Conservation (phyloP, 2,888 invertebrate species). For the Diarsia rubi region DNA sequence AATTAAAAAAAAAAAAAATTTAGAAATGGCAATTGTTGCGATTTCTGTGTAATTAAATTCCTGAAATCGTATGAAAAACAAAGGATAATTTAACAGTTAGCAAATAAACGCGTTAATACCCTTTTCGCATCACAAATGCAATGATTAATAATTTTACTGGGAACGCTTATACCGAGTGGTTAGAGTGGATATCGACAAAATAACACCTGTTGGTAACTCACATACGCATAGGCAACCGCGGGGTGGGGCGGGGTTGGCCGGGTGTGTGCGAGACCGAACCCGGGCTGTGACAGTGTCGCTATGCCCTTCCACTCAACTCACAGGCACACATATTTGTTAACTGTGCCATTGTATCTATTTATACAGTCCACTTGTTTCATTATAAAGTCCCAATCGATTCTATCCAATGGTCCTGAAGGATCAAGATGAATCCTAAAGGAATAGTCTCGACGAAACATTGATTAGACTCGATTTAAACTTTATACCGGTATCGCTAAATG, state of each 20-base stretch:
- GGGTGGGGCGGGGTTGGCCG: background rate
- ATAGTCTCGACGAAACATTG: background rate
- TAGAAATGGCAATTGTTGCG: background rate
- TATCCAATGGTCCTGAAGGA: background rate
- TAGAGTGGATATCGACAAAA: background rate
- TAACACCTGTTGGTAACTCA: background rate
- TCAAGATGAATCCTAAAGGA: background rate
- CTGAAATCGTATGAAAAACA: no score
- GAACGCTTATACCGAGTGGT: background rate
- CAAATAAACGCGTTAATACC: background rate
- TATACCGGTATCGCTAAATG: background rate
- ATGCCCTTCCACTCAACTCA: background rate
- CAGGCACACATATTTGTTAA: background rate
- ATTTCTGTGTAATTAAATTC: background rate
- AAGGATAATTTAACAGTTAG: background rate
- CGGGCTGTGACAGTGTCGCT: background rate
- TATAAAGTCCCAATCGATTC: background rate
- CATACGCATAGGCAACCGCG: background rate
- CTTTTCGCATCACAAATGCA: background rate
- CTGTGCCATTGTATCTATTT: background rate
- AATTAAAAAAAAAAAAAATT: no score
- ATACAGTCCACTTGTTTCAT: background rate
- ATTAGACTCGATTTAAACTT: background rate
- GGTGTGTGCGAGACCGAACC: background rate
- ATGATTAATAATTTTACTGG: background rate